Evolutionary conservation across 1,140 invertebrate genomes (phyloP), one percentile per base, ranked within the genome.

Genomic region (Drosophila pandora): DNA sequence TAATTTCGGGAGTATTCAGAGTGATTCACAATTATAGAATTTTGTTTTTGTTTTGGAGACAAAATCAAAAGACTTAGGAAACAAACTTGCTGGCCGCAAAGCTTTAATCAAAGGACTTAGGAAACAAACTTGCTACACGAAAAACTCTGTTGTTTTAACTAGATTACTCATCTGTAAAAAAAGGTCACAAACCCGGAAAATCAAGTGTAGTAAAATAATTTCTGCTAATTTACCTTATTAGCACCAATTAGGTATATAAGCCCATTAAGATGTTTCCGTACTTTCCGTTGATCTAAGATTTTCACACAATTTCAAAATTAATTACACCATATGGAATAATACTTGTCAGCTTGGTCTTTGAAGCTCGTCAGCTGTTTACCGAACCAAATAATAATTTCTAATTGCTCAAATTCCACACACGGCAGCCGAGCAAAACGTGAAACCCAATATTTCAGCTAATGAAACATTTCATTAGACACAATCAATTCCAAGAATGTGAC

Each of bases 391-490:
- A 87, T 82, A 87, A 82, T 87, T 87, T 87, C 75, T 87, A 87
- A 87, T 87, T 87, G 82, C 82, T 87, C 74, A 85, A 77, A 84
- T 84, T 84, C 80, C 80, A 76, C 57, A 65, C 48, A 37, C 64
- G 39, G 49, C 60, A 65, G 7, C 45, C 28, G 34, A 56, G 48
- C 56, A 55, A 58, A 60, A 62, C 65, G 49, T 72, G 83, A 88
- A 88, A 87, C 80, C 60, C 65, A 65, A 87, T 87, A 84, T 79
- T 76, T 37, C 63, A 63, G 62, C 68, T 71, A 82, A 76, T 88
- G 82, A 76, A 87, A 87, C 78, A 87, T 82, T 87, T 88, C 74
- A 88, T 82, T 87, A 82, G 62, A 71, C 82, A 79, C 75, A 78
- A 76, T 72, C 83, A 64, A 87, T 87, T 88, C 83, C 79, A 72